A percentile compares a stretch with the other conserved stretches of the same genome.
phyloP scores from a whole-genome alignment of 2,113 vertebrate genomes.

The Sprattus sprattus region DNA sequence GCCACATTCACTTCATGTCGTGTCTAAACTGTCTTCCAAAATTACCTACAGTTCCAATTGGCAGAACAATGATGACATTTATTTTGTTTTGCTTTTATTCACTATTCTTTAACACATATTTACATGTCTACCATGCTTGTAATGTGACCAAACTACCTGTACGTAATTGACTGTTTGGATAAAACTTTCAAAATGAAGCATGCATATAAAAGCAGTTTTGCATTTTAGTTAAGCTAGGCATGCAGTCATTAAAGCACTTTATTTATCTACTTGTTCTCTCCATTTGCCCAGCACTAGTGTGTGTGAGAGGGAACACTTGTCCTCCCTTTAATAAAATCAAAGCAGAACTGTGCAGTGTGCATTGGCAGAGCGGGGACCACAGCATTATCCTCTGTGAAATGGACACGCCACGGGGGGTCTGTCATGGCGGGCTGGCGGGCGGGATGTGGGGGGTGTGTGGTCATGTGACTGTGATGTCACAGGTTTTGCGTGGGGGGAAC shows the following conservation, averaged over 20 bases:
- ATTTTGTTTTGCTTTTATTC: neutral
- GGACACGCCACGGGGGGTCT: slow-evolving; percentile 50
- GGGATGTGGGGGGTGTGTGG: too few species aligned
- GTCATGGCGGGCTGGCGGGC: slow-evolving; percentile 42
- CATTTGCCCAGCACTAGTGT: slow-evolving; percentile 57
- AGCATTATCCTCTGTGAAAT: slow-evolving; percentile 45
- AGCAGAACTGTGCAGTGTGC: slow-evolving; percentile 51
- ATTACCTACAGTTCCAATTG: neutral
- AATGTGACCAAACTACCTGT: neutral
- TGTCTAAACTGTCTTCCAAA: neutral
- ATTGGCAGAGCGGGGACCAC: slow-evolving; percentile 37
- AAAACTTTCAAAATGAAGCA: neutral
- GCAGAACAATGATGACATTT: neutral
- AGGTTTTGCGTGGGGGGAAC: slow-evolving; percentile 60
- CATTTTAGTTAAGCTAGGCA: neutral
- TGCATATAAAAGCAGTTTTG: neutral
- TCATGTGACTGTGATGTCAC: slow-evolving; percentile 68
- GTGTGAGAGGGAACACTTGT: slow-evolving; percentile 47
- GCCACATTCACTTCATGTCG: neutral
- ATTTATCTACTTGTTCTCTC: neutral
- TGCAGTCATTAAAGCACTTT: neutral
- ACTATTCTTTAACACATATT: neutral
- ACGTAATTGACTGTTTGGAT: neutral
- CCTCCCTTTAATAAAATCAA: slow-evolving; percentile 66
- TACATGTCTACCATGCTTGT: neutral